Percentiles rank a stretch among this genome's conserved stretches.
Conservation (phyloP, 2,113 vertebrate genomes). For the Aviceda subcristata region DNA sequence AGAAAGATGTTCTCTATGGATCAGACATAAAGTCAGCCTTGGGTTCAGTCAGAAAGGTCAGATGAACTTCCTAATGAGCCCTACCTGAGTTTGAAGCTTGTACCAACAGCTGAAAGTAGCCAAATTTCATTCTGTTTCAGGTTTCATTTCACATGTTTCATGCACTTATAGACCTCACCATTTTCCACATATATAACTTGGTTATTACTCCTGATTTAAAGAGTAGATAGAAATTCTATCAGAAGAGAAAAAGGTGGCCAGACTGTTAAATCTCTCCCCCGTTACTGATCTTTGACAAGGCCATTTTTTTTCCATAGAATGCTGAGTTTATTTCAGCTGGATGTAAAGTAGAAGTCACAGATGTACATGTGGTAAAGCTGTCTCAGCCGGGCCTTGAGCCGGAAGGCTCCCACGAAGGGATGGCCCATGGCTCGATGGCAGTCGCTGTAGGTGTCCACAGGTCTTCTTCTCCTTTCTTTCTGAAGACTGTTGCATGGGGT, state of each 20-base stretch:
- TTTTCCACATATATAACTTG: neutral
- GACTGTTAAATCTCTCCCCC: neutral
- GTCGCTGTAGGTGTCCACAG: neutral
- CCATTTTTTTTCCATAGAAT: neutral
- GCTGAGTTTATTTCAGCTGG: neutral
- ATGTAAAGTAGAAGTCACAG: neutral
- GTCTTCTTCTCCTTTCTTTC: neutral
- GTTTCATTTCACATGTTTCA: neutral
- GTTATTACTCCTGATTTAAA: neutral
- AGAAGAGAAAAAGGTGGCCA: neutral
- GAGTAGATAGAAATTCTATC: neutral
- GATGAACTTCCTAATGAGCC: conserved; percentile 47
- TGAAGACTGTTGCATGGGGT: neutral
- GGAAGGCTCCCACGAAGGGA: neutral
- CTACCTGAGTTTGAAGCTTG: conserved; percentile 22
- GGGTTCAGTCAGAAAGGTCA: conserved; percentile 39
- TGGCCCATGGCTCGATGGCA: neutral
- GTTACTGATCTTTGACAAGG: neutral
- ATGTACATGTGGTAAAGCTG: neutral
- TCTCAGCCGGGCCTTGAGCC: neutral
- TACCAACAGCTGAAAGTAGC: neutral
- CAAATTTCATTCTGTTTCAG: conserved; percentile 7
- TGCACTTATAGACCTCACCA: neutral
- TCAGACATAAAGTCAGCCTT: conserved; percentile 13
- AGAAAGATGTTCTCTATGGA: neutral